A percentile compares a stretch with the other conserved stretches of the same genome.
Conservation (phyloP, 2,797 vertebrate species). For the Agapornis canus region DNA sequence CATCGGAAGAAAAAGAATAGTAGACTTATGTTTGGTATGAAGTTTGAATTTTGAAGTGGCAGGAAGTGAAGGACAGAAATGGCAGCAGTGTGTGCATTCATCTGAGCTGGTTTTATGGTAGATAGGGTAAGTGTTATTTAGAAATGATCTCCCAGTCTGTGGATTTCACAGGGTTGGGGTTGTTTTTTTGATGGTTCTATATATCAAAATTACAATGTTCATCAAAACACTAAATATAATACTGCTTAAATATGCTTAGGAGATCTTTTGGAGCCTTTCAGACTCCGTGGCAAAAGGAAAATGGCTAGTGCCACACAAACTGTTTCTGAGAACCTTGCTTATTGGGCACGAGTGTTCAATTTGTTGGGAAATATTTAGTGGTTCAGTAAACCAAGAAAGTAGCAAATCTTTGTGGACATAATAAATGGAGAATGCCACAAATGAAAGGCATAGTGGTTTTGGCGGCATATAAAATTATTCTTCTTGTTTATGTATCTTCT, state of each 20-base stretch:
- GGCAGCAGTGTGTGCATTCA: background rate
- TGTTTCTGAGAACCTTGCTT: background rate
- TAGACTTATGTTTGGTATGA: background rate
- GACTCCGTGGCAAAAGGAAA: background rate
- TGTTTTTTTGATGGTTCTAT: background rate
- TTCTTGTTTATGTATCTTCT: background rate
- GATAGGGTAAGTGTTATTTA: background rate
- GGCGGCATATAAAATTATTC: background rate
- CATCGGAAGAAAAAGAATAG: background rate
- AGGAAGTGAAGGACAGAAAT: conserved; percentile 28
- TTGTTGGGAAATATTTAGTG: conserved; percentile 47
- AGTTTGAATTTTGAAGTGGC: background rate
- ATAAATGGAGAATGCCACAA: background rate
- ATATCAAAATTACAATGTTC: conserved; percentile 24
- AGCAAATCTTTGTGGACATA: conserved; percentile 14
- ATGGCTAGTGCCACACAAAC: background rate
- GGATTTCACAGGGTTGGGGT: background rate
- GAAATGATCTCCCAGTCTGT: conserved; percentile 28
- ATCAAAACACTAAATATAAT: background rate
- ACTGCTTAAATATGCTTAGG: background rate
- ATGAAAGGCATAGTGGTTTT: background rate
- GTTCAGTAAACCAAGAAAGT: conserved; percentile 27
- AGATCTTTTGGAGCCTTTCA: background rate
- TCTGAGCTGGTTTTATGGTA: background rate
- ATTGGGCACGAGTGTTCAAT: conserved; percentile 19